Percentiles rank a stretch among this genome's conserved stretches.
These are phyloP conservation scores for Ectropis grisescens DNA, from an alignment of 1,140 invertebrate species.

Conservation along the genomic window DNA sequence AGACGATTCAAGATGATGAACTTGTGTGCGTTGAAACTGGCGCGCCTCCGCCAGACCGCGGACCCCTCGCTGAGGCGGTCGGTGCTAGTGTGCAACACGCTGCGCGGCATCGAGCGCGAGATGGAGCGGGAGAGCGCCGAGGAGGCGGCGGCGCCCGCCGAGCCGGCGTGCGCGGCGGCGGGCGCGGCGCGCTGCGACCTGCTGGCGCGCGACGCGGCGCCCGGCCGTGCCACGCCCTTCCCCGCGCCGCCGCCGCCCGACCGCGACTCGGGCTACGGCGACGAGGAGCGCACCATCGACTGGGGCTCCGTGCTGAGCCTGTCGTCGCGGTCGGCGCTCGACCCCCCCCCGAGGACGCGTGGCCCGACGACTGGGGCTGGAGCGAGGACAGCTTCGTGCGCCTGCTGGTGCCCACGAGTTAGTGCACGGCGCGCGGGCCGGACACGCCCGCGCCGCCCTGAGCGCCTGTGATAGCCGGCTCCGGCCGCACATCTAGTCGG, in stretches of 20 bases:
- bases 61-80: conserved; percentile 92
- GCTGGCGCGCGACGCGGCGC: conserved; percentile 72
- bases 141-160: conserved; percentile 49
- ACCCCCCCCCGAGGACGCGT: conserved; percentile 82
- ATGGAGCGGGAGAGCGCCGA: conserved; percentile 84
- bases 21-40: conserved; percentile 93
- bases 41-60: conserved; percentile 86
- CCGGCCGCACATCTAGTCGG: conserved; percentile 15
- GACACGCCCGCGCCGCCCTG: conserved; percentile 52
- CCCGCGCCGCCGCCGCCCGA: conserved; percentile 66
- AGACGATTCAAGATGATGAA: conserved; percentile 90
- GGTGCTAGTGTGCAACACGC: conserved; percentile 94
- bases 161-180: conserved; percentile 53
- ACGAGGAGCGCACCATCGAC: conserved; percentile 87
- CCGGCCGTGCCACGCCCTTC: conserved; percentile 63
- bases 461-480: conserved; percentile 50
- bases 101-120: conserved; percentile 91
- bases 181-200: conserved; percentile 62
- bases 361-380: conserved; percentile 63
- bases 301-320: conserved; percentile 92
- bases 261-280: conserved; percentile 82
- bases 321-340: conserved; percentile 85
- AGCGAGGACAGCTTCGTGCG: conserved; percentile 67
- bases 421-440: conserved; percentile 57
- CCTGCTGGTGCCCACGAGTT: conserved; percentile 67